Base-by-base conservation (phyloP, 2,113 vertebrate genomes). In the Megatriorchis doriae region DNA sequence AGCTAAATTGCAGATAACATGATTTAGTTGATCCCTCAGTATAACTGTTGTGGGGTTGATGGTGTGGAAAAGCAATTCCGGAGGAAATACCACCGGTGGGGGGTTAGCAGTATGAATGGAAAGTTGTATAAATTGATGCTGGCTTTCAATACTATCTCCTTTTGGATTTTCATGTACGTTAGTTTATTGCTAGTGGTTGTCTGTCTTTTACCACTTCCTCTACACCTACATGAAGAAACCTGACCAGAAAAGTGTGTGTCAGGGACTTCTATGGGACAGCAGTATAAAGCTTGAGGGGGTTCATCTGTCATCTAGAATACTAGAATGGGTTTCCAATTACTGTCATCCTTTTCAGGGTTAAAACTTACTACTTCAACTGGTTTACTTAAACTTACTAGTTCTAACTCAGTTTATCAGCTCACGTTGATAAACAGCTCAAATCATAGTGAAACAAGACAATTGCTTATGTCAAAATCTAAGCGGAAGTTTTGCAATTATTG, bases 61-160 rank as follows among this genome's bases (percentile, higher is more conserved):
- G 16, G 32, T 91, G 17, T 50, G 21, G 32, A 79, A 83, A 65
- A 65, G 31, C n/a, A 81, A 61, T 53, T 73, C 27, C 3, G 2
- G 36, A 50, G 14, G 40, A 55, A 83, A 55, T 45, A 48, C 36
- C 16, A 82, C 11, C 6, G 14, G 16, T 45, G 16, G 31, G 23
- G 8, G 4, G 2, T 31, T 86, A 72, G 34, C 16, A 52, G 18
- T 50, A 31, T 2, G 5, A 82, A 25, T 0, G 1, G 13, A n/a
- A 82, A 50, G 29, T 53, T 59, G 40, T 71, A 31, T 85, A n/a
- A 72, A 55, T 72, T n/a, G 61, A 40, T 45, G 20, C 27, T 61
- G 17, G 25, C 40, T 66, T 73, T 67, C 47, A 56, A 5, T 65
- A 72, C 43, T n/a, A 8, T 17, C 11, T 81, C 16, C 17, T 66